A percentile compares a stretch with the other conserved stretches of the same genome.
Conservation (phyloP, 2,113 vertebrate species). For the Scomber colias region DNA sequence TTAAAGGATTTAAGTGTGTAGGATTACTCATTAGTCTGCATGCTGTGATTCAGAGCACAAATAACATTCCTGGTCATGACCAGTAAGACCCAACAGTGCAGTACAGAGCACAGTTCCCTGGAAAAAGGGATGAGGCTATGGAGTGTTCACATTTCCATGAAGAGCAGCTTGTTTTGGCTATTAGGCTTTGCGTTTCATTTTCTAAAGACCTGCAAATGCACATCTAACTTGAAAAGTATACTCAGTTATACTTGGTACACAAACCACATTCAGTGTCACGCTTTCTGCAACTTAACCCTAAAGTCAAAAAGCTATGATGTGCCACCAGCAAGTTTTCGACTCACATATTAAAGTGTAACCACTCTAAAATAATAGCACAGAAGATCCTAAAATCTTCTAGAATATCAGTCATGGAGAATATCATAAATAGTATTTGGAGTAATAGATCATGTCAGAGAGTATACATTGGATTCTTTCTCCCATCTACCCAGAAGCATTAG, state of each 20-base stretch:
- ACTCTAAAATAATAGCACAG: background rate
- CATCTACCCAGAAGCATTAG: too few species aligned
- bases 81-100: conserved; percentile 32
- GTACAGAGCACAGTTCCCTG: conserved; percentile 8
- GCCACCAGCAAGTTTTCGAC: background rate
- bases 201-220: background rate
- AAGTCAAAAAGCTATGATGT: background rate
- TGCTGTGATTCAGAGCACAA: conserved; percentile 56
- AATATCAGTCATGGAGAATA: background rate
- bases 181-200: background rate
- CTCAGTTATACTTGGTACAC: background rate
- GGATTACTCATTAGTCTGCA: conserved; percentile 69
- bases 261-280: background rate
- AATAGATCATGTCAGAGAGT: too few species aligned
- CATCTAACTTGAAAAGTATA: background rate
- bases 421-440: too few species aligned
- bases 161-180: background rate
- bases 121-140: conserved; percentile 2
- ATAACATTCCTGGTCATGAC: conserved; percentile 61
- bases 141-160: background rate
- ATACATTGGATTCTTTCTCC: too few species aligned
- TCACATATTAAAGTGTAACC: too few species aligned
- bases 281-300: background rate
- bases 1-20: conserved; percentile 69
- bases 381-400: background rate